Evolutionary conservation across 1,140 invertebrate genomes (phyloP).

Genomic region (Drosophila neocordata): DNA sequence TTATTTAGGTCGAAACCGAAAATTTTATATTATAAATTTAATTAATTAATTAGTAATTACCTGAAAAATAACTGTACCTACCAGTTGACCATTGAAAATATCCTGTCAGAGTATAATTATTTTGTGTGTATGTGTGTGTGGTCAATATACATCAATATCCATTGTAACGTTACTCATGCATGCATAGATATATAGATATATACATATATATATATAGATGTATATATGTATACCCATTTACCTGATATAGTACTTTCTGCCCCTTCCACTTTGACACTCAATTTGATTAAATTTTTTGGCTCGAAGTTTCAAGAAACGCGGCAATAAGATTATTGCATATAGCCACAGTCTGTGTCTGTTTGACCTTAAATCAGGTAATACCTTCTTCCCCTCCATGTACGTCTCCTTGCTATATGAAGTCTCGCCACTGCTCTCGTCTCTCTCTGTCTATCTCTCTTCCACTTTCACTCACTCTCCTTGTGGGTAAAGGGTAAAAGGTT

Average conservation of each 20-base stretch:
- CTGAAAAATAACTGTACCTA: no score
- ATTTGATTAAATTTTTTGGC: conserved; percentile 47
- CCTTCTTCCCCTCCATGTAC: no score
- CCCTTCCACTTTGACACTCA: conserved; percentile 30
- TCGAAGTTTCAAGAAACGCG: conserved; percentile 12
- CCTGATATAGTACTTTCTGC: no score
- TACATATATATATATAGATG: no score
- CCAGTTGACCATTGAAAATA: no score
- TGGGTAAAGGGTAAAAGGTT: not conserved
- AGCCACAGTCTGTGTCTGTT: not conserved
- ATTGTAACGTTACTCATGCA: no score
- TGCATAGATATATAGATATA: no score
- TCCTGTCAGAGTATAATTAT: not conserved
- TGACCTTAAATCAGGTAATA: no score
- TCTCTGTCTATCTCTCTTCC: not conserved
- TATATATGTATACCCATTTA: no score
- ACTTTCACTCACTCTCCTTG: not conserved
- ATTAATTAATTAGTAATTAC: no score
- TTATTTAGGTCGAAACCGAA: no score
- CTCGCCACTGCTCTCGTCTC: not conserved
- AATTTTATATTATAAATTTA: no score
- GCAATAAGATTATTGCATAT: conserved; percentile 16
- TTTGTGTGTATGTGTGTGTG: not conserved
- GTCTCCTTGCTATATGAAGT: not conserved
- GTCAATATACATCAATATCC: not conserved